Evolutionary conservation across 2,888 invertebrate species (phyloP), one percentile per base, ranked within the genome.

Genomic region (Lasioglossum zephyrum): DNA sequence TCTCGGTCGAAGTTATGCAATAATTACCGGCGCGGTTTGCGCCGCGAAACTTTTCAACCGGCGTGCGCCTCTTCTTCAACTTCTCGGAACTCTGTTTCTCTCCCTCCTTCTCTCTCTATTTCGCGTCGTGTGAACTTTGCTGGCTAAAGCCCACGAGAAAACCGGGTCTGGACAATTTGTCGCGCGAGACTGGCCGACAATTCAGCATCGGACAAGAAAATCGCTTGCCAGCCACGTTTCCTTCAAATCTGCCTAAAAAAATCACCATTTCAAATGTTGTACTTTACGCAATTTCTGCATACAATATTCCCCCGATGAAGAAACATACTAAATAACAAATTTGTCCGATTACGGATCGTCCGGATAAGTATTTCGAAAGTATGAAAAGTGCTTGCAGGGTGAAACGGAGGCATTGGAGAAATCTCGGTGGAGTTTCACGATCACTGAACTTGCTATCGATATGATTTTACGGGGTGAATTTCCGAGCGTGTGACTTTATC

Each of bases 1-100:
- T 75, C 63, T 60, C 66, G 44, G 73, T 79, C 75, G 73, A 88
- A 88, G 79, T 88, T 88, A 88, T 49, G 86, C 84, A 84, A 86
- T 88, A 88, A 88, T 78, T 88, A 82, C 72, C n/a, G 73, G 66
- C 66, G 41, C 70, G 26, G 49, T 63, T 72, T 53, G 31, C 16
- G 16, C 3, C 66, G 36, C 41, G 13, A 76, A 76, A 84, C 47
- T 79, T 82, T 82, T 69, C 53, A 76, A 22, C 47, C n/a, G 26
- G 36, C 36, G 49, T 36, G 18, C 26, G 60, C 16, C 60, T 31
- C 60, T 60, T 60, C 60, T 5, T 63, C 77, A 49, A 39, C 69
- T 49, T 77, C 77, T 31, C 73, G 4, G 11, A n/a, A 13, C 3
- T 60, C 57, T 60, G 26, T 60, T 22, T 53, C n/a, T 53, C 53